Evolutionary conservation across 2,113 vertebrate genomes (phyloP).

Genomic region (Gopherus flavomarginatus): DNA sequence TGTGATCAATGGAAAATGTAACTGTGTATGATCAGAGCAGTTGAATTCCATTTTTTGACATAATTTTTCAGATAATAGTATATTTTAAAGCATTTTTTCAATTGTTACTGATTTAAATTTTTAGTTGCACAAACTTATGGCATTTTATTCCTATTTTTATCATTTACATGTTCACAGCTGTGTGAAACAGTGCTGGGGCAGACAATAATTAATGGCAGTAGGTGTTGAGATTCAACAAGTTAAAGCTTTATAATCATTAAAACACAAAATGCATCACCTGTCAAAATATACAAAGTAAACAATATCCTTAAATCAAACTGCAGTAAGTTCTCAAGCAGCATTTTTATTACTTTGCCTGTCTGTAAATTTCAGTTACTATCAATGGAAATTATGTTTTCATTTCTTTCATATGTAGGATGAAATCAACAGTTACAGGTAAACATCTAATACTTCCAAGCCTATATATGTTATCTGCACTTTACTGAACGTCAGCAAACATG

Average conservation of each 20-base stretch:
- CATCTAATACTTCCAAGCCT: not conserved
- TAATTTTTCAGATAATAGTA: not conserved
- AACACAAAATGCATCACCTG: not conserved
- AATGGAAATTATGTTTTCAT: not conserved
- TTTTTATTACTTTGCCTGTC: not conserved
- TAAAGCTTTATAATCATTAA: not conserved
- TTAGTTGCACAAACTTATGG: not conserved
- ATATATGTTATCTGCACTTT: not conserved
- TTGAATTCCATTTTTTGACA: not conserved
- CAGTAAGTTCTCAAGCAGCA: not conserved
- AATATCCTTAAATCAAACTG: not conserved
- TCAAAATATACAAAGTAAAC: not conserved
- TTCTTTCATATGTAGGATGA: fast-evolving
- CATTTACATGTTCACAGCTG: not conserved
- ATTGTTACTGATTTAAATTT: not conserved
- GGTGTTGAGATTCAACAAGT: not conserved
- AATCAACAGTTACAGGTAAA: not conserved
- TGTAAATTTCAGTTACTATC: not conserved
- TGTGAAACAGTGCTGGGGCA: not conserved
- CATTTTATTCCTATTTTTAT: not conserved
- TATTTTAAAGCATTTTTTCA: not conserved
- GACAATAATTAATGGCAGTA: too few relatives aligned
- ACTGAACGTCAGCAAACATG: not conserved
- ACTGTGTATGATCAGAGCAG: not conserved
- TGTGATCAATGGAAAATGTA: not conserved